phyloP scores from a whole-genome alignment of 2,888 invertebrate genomes.

The Clistopyga incitator region DNA sequence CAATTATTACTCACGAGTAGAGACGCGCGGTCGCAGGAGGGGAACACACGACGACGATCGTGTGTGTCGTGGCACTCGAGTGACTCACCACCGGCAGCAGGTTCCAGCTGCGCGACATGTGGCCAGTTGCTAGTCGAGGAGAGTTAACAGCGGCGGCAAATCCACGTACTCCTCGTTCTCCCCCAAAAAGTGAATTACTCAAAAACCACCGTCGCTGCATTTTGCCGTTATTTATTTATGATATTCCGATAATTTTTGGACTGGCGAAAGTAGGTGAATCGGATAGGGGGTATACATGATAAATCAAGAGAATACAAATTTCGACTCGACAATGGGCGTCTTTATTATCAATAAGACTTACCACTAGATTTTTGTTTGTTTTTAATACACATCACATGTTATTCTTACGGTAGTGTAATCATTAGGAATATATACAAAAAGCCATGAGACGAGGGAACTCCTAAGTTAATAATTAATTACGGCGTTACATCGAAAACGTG shows the following conservation, averaged over 20 bases:
- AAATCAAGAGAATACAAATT: neutral
- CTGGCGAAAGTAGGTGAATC: neutral
- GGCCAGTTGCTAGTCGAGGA: conserved; percentile 36
- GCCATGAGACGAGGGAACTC: conserved; percentile 78
- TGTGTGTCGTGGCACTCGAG: conserved; percentile 34
- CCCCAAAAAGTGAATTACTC: neutral
- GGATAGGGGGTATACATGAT: neutral
- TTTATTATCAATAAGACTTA: conserved; percentile 72
- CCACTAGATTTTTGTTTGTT: conserved; percentile 59
- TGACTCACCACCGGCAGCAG: conserved; percentile 61
- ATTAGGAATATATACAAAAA: conserved; percentile 83
- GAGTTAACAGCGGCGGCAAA: neutral
- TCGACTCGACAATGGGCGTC: conserved; percentile 64
- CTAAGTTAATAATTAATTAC: conserved; percentile 71
- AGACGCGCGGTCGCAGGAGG: conserved; percentile 31
- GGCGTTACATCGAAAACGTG: conserved; percentile 76
- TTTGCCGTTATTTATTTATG: no score
- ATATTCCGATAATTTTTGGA: no score
- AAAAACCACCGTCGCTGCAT: neutral
- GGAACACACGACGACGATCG: conserved; percentile 52
- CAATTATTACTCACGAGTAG: conserved; percentile 55
- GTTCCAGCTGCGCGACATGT: conserved; percentile 66
- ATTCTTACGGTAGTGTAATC: conserved; percentile 76
- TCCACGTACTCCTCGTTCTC: conserved; percentile 3
- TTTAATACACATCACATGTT: conserved; percentile 82